These are phyloP conservation scores for Margarornis squamiger DNA, from an alignment of 2,797 vertebrate species.

Conservation along the genomic window DNA sequence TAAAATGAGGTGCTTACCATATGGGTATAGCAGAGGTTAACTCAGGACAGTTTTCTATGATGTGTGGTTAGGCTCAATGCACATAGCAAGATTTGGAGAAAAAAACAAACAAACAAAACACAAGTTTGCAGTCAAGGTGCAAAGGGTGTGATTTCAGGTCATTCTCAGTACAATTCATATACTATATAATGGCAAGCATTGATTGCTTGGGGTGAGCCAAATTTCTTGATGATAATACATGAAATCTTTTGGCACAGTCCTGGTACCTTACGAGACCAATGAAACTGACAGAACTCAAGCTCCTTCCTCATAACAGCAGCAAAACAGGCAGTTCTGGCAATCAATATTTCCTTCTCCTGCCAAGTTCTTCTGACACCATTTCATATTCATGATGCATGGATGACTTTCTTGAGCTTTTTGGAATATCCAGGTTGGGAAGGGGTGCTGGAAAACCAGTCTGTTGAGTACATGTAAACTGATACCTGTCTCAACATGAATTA, in stretches of 20 bases:
- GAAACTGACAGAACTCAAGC: not conserved
- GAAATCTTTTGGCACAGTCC: not conserved
- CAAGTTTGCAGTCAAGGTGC: not conserved
- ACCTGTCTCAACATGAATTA: not conserved
- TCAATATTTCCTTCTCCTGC: not conserved
- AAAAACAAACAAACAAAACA: not conserved
- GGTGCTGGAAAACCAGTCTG: not conserved
- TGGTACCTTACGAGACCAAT: not conserved
- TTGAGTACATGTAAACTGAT: not conserved
- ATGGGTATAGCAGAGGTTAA: not conserved
- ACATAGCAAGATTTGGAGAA: not conserved
- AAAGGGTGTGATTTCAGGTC: not conserved
- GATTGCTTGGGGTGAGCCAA: not conserved
- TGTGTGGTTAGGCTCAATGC: not conserved
- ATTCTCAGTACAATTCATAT: not conserved
- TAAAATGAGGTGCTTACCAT: not conserved
- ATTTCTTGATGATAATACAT: not conserved
- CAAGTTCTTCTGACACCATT: not conserved
- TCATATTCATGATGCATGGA: not conserved
- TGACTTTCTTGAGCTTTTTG: not conserved
- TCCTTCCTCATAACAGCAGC: not conserved
- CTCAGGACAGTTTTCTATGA: not conserved
- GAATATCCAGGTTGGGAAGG: not conserved
- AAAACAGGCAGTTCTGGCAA: not conserved
- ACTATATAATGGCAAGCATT: not conserved